A percentile compares a stretch with the other conserved stretches of the same genome.
phyloP scores from a whole-genome alignment of 2,113 vertebrate species.

The Maccullochella peelii region DNA sequence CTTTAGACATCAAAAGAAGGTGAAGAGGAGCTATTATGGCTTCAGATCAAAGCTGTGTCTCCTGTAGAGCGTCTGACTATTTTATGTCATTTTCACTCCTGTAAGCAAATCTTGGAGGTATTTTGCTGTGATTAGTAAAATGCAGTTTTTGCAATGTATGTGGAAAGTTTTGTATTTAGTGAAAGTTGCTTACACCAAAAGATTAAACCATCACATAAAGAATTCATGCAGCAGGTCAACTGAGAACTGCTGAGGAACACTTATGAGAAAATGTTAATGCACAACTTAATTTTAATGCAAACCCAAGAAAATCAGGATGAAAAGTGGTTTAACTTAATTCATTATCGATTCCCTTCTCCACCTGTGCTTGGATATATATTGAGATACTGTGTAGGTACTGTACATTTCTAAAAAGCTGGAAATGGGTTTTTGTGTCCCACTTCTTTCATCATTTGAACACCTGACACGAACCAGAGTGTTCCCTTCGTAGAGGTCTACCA shows the following conservation, averaged over 20 bases:
- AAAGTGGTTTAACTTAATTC: slow-evolving; percentile 2
- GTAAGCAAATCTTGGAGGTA: background rate
- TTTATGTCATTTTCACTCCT: background rate
- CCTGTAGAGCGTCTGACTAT: background rate
- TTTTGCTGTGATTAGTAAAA: background rate
- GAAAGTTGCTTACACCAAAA: slow-evolving; percentile 18
- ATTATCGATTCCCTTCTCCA: slow-evolving; percentile 11
- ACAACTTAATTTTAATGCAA: slow-evolving; percentile 18
- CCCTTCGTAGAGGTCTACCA: slow-evolving; percentile 3
- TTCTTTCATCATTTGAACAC: slow-evolving; percentile 33
- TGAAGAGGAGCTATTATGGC: background rate
- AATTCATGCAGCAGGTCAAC: slow-evolving; percentile 6
- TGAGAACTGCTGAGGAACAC: slow-evolving; percentile 30
- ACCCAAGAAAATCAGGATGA: slow-evolving; percentile 4
- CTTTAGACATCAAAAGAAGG: slow-evolving; percentile 30
- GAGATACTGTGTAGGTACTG: background rate
- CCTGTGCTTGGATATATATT: background rate
- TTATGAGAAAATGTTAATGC: slow-evolving; percentile 18
- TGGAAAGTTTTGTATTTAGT: background rate
- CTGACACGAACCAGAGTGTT: slow-evolving; percentile 18
- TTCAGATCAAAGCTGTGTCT: slow-evolving; percentile 19
- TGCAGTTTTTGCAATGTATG: background rate
- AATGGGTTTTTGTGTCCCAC: background rate
- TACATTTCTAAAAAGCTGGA: slow-evolving; percentile 12
- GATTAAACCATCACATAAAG: background rate